Conservation (phyloP, 1,140 invertebrate species). For the Telenomus remus region DNA sequence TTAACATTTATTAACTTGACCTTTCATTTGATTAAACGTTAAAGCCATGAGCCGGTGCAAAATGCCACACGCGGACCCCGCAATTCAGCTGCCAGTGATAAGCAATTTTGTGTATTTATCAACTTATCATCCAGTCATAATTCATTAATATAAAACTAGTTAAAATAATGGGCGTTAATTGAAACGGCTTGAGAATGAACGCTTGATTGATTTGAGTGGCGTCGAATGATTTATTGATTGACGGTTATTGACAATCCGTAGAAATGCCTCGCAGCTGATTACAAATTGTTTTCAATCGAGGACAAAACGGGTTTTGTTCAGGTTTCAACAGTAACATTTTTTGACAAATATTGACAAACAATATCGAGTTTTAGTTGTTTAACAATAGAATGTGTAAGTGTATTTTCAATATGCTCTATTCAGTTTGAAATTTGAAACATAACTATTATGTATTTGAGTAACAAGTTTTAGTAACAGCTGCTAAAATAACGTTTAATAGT, state of each 20-base stretch:
- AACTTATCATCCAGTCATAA: conserved; percentile 26
- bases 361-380: background rate
- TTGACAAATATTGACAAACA: background rate
- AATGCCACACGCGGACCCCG: conserved; percentile 22
- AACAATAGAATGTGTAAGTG: no score
- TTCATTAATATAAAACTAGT: conserved; percentile 28
- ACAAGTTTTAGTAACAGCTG: background rate
- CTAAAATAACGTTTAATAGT: background rate
- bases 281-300: background rate
- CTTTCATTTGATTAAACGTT: conserved; percentile 33
- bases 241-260: conserved; percentile 4
- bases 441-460: background rate
- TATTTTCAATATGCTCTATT: no score
- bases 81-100: conserved; percentile 30
- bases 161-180: conserved; percentile 31
- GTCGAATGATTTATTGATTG: conserved; percentile 14
- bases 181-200: conserved; percentile 14
- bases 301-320: background rate
- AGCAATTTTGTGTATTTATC: conserved; percentile 36
- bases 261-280: no score
- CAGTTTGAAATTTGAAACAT: no score
- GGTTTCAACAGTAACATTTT: background rate
- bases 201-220: conserved; percentile 4
- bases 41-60: background rate
- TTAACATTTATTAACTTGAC: conserved; percentile 52